A percentile compares a stretch with the other conserved stretches of the same genome.
These are phyloP conservation scores for Stegana nigrithorax DNA, from an alignment of 2,888 invertebrate genomes.

Conservation along the genomic window DNA sequence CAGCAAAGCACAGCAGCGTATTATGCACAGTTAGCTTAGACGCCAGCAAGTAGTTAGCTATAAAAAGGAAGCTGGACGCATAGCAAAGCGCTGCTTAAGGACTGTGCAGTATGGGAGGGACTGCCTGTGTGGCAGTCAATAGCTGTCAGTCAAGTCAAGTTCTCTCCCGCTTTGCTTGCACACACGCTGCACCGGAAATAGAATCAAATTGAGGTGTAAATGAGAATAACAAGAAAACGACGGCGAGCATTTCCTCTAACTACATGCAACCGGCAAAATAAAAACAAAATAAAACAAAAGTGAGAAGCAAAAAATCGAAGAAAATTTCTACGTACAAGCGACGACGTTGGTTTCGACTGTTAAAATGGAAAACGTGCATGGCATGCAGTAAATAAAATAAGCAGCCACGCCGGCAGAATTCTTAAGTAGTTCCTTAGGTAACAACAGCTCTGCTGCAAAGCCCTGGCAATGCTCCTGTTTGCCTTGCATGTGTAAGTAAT, in stretches of 20 bases:
- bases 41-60: background rate
- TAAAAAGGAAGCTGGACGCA: background rate
- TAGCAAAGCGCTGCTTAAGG: no score
- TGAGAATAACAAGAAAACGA: conserved; percentile 41
- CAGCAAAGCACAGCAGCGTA: background rate
- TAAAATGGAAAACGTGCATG: conserved; percentile 34
- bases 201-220: conserved; percentile 63
- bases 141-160: background rate
- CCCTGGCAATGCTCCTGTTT: background rate
- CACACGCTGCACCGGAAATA: conserved; percentile 43
- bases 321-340: background rate
- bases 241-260: conserved; percentile 8
- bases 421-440: conserved; percentile 8
- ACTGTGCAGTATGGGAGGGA: background rate
- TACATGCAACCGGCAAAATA: no score
- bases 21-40: background rate
- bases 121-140: background rate
- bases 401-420: conserved; percentile 4
- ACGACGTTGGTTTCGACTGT: conserved; percentile 5
- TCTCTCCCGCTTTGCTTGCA: conserved; percentile 7
- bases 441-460: background rate
- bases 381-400: conserved; percentile 39
- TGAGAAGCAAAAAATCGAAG: no score
- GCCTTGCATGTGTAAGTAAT: background rate
- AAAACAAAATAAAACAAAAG: no score